Evolutionary conservation across 2,113 vertebrate species (phyloP).

Genomic region (Colossoma macropomum): DNA sequence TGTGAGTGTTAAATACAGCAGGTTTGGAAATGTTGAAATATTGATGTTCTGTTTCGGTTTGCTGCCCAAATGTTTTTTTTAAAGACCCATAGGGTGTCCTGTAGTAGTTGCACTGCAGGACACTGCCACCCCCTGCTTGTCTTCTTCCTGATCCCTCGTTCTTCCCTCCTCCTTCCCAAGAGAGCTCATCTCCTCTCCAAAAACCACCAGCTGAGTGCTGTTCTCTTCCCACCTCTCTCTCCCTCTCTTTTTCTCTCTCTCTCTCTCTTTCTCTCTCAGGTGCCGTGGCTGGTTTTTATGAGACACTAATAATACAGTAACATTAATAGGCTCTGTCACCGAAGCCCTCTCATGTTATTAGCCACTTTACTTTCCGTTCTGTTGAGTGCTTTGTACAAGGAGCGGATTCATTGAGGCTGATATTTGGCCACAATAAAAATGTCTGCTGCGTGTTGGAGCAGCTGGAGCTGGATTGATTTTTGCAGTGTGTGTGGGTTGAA

Average conservation of each 20-base stretch:
- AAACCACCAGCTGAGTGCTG: background rate
- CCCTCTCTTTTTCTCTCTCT: slow-evolving; percentile 14
- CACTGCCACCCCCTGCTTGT: slow-evolving; percentile 32
- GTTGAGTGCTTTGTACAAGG: background rate
- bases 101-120: slow-evolving; percentile 20
- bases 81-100: background rate
- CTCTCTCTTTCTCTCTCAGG: background rate
- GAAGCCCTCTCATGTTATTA: slow-evolving; percentile 19
- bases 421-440: background rate
- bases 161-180: slow-evolving; percentile 15
- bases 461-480: slow-evolving; percentile 73
- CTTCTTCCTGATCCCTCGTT: slow-evolving; percentile 44
- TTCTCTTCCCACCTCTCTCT: slow-evolving; percentile 60
- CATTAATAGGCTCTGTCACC: background rate
- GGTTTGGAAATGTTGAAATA: background rate
- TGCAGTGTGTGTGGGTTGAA: slow-evolving; percentile 64
- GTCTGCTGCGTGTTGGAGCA: slow-evolving; percentile 49
- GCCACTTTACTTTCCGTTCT: slow-evolving; percentile 10
- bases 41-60: slow-evolving; percentile 9
- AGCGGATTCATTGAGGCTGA: background rate
- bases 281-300: background rate
- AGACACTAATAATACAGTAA: slow-evolving; percentile 6
- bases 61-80: background rate
- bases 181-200: slow-evolving; percentile 28
- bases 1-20: background rate